Evolutionary conservation across 2,113 vertebrate species (phyloP).

Genomic region (Argyrosomus japonicus): DNA sequence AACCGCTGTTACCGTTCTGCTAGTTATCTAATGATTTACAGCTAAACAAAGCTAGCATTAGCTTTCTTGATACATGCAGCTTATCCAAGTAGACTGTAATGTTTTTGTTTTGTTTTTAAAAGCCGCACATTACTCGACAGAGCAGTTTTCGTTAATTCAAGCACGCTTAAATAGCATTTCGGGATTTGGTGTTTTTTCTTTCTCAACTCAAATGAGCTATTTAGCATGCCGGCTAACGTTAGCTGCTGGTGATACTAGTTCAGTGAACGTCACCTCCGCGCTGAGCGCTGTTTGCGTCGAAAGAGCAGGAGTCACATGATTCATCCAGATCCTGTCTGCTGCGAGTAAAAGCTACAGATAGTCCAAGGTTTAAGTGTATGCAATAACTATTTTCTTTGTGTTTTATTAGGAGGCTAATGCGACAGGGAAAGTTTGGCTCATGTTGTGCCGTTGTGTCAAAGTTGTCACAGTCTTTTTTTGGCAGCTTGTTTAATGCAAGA

Average conservation of each 20-base stretch:
- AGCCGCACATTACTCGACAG: too few species aligned
- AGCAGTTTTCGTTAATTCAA: neutral
- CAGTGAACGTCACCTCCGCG: constrained; percentile 17
- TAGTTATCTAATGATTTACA: too few species aligned
- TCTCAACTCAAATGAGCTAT: neutral
- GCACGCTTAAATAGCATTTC: accelerated
- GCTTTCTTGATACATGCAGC: too few species aligned
- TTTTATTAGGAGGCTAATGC: neutral
- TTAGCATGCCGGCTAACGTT: neutral
- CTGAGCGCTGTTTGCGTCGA: neutral
- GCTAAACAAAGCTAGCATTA: too few species aligned
- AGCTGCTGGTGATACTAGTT: neutral
- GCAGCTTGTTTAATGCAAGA: neutral
- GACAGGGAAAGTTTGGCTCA: neutral
- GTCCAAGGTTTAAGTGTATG: neutral
- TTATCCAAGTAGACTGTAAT: too few species aligned
- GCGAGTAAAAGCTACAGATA: constrained; percentile 12
- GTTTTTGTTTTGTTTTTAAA: too few species aligned
- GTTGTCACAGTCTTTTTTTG: neutral
- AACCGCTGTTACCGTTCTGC: too few species aligned
- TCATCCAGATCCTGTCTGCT: neutral
- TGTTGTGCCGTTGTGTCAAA: neutral
- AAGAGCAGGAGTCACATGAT: constrained; percentile 62
- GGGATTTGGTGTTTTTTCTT: too few species aligned
- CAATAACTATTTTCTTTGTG: neutral